These are phyloP conservation scores for Acrocephalus arundinaceus DNA, from an alignment of 2,113 vertebrate species.

Conservation along the genomic window DNA sequence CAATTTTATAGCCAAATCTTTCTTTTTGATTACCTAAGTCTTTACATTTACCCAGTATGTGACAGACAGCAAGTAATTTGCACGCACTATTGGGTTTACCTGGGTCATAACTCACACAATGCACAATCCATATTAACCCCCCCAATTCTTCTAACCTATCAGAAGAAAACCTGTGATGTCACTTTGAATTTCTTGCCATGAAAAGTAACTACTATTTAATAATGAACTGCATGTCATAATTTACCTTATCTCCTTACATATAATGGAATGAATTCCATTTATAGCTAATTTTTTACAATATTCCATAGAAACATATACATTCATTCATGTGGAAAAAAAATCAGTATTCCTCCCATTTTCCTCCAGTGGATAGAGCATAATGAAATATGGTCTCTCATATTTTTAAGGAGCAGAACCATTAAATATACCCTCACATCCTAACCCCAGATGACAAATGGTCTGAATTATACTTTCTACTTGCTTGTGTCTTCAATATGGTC, in stretches of 20 bases:
- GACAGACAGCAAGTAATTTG: not conserved
- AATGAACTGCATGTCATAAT: not conserved
- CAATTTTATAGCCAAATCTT: not conserved
- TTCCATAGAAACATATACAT: not conserved
- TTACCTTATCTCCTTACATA: not conserved
- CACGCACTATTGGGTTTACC: not conserved
- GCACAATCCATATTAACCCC: not conserved
- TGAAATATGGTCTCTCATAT: constrained; percentile 16
- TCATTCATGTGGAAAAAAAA: constrained; percentile 2
- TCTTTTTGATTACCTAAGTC: not conserved
- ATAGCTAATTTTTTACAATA: not conserved
- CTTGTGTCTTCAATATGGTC: constrained; percentile 11
- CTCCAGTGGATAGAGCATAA: not conserved
- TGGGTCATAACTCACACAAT: not conserved
- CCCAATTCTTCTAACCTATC: not conserved
- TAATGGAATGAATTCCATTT: not conserved
- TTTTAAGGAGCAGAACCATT: constrained; percentile 29
- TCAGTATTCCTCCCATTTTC: not conserved
- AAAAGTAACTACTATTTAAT: not conserved
- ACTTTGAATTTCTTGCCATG: not conserved
- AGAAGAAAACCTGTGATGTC: not conserved
- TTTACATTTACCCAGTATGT: not conserved
- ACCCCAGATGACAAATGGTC: not conserved
- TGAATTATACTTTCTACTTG: constrained; percentile 12
- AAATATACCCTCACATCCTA: constrained; percentile 14